Evolutionary conservation across 2,113 vertebrate species (phyloP).

Genomic region (Archilochus colubris): DNA sequence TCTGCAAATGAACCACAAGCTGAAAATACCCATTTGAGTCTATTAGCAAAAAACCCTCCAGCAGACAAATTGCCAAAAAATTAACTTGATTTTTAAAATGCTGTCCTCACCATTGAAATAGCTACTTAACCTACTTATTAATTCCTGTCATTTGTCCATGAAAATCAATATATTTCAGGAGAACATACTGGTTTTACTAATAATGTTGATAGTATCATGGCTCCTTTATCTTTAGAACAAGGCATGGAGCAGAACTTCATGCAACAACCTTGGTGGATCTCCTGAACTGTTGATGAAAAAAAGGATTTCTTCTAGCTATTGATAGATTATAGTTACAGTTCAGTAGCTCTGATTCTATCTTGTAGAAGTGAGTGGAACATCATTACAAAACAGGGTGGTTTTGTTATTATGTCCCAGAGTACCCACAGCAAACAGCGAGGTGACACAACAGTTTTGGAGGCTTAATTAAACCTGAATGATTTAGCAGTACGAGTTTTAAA

Average conservation of each 20-base stretch:
- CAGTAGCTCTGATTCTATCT: background rate
- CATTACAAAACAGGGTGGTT: background rate
- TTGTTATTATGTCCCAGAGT: background rate
- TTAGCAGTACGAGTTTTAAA: background rate
- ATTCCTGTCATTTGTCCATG: background rate
- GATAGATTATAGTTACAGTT: background rate
- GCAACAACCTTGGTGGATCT: background rate
- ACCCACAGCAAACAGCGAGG: background rate
- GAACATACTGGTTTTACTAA: background rate
- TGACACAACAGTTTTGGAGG: background rate
- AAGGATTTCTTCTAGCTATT: background rate
- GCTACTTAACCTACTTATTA: background rate
- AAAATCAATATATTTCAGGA: background rate
- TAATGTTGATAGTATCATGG: background rate
- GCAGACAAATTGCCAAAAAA: background rate
- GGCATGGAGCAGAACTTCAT: background rate
- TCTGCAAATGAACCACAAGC: background rate
- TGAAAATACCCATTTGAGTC: background rate
- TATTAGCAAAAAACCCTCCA: background rate
- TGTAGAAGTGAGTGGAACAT: background rate
- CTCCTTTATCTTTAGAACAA: background rate
- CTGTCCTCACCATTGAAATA: background rate
- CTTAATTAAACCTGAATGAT: slow-evolving; percentile 8
- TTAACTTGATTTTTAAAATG: background rate
- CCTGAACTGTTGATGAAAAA: background rate